A percentile compares a stretch with the other conserved stretches of the same genome.
Evolutionary conservation across 2,113 vertebrate genomes (phyloP).

Genomic region (Lanius ludovicianus): DNA sequence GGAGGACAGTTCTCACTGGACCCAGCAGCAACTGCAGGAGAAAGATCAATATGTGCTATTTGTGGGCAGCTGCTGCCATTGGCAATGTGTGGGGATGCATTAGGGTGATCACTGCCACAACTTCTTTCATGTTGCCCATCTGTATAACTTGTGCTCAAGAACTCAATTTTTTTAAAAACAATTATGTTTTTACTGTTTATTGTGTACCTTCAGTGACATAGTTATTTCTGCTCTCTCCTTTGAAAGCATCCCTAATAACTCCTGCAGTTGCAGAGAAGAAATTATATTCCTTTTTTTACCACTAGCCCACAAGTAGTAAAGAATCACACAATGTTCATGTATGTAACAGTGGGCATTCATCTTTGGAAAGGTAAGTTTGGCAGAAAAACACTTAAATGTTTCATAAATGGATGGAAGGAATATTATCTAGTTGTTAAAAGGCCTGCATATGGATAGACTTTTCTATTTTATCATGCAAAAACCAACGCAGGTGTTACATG

Average conservation of each 20-base stretch:
- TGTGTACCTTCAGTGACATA: background rate
- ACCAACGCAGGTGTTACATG: background rate
- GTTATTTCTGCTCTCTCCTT: background rate
- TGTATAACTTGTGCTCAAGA: background rate
- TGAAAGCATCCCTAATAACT: background rate
- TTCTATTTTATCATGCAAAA: background rate
- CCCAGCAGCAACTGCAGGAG: background rate
- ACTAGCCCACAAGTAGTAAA: background rate
- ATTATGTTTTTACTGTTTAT: background rate
- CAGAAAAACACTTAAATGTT: background rate
- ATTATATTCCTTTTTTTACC: background rate
- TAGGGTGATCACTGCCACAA: fast-evolving
- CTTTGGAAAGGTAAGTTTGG: background rate
- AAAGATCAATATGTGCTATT: fast-evolving
- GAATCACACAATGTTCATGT: background rate
- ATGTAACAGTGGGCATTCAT: background rate
- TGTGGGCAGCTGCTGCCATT: background rate
- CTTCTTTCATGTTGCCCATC: background rate
- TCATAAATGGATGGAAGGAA: background rate
- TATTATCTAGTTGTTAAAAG: background rate
- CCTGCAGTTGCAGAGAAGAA: background rate
- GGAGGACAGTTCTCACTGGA: background rate
- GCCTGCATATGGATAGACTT: background rate
- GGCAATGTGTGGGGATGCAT: fast-evolving
- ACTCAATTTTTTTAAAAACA: background rate